Conservation (phyloP, 2,113 vertebrate genomes). For the Otocyon megalotis region DNA sequence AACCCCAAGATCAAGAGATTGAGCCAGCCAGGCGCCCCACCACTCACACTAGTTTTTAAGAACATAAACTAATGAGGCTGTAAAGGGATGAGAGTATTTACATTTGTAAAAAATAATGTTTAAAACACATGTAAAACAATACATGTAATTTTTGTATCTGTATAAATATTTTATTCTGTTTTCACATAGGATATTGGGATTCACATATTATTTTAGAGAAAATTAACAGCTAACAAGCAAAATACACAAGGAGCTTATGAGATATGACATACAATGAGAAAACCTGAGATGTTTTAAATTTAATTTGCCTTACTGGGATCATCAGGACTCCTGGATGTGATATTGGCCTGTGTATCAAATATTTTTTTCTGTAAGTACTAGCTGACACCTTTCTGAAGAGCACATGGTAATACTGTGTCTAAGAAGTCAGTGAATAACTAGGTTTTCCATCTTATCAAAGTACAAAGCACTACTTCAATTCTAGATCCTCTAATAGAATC, state of each 20-base stretch:
- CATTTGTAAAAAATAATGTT: background rate
- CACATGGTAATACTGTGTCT: background rate
- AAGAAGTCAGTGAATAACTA: background rate
- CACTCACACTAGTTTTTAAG: background rate
- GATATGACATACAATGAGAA: background rate
- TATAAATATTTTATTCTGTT: slow-evolving; percentile 75
- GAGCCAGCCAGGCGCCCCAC: background rate
- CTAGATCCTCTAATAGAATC: slow-evolving; percentile 8
- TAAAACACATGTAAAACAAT: slow-evolving; percentile 45
- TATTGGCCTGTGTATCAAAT: background rate
- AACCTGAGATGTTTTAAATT: background rate
- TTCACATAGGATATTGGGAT: slow-evolving; percentile 71
- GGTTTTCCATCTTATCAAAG: background rate
- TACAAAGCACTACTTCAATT: background rate
- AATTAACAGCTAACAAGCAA: background rate
- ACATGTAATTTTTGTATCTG: slow-evolving; percentile 51
- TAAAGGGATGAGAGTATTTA: background rate
- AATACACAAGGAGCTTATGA: slow-evolving; percentile 12
- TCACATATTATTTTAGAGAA: slow-evolving; percentile 40
- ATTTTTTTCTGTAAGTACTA: background rate
- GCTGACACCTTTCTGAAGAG: background rate
- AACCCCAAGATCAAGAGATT: background rate
- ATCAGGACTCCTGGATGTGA: background rate
- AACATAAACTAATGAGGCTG: background rate
- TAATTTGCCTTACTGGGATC: background rate